Conservation (phyloP, 2,113 vertebrate species). For the Microcebus ravelobensis region DNA sequence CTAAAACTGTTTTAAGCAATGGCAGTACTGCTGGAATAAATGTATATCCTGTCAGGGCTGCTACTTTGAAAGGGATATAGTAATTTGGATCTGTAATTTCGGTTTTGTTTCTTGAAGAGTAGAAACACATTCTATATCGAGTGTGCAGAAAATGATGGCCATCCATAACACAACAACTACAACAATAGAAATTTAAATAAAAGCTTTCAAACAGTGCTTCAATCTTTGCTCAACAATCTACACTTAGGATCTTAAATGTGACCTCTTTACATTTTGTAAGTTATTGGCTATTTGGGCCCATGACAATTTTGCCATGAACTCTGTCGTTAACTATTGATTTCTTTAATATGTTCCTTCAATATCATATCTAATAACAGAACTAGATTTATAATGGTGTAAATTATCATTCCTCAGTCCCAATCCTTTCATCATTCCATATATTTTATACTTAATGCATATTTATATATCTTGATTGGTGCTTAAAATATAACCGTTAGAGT, state of each 20-base stretch:
- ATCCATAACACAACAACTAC: background rate
- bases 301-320: background rate
- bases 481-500: background rate
- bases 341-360: background rate
- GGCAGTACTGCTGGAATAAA: conserved; percentile 19
- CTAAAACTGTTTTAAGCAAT: conserved; percentile 60
- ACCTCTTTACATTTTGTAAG: background rate
- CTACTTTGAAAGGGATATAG: conserved; percentile 37
- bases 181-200: background rate
- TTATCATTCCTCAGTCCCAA: background rate
- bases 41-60: background rate
- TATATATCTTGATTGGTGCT: background rate
- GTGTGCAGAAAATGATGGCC: conserved; percentile 15
- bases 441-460: background rate
- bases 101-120: conserved; percentile 59
- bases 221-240: background rate
- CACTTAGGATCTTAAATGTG: background rate
- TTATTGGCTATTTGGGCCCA: background rate
- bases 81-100: conserved; percentile 64
- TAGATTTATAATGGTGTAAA: background rate
- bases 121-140: conserved; percentile 20
- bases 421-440: background rate
- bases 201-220: background rate
- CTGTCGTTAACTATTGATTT: conserved; percentile 13
- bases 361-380: background rate